These are phyloP conservation scores for Gambelia wislizenii DNA, from an alignment of 2,797 vertebrate genomes.

Conservation along the genomic window DNA sequence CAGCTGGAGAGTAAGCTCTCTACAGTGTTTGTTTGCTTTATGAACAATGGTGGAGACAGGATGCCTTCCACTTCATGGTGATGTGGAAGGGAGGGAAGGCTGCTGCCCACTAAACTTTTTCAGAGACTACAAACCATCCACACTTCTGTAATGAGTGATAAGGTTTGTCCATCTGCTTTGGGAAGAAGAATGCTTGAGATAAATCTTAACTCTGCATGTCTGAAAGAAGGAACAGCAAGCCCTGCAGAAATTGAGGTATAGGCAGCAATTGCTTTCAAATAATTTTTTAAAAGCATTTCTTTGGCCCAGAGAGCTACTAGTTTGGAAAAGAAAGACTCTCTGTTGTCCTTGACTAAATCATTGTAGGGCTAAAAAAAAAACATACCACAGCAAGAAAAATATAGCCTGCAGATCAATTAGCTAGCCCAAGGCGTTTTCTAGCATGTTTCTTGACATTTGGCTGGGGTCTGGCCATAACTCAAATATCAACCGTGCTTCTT, in stretches of 20 bases:
- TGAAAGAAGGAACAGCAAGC: neutral
- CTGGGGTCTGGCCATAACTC: neutral
- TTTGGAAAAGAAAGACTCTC: neutral
- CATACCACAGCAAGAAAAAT: neutral
- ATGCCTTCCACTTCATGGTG: no score
- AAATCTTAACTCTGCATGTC: neutral
- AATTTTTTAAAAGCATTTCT: neutral
- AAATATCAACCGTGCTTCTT: neutral
- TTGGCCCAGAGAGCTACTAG: neutral
- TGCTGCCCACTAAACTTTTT: neutral
- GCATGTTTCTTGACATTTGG: neutral
- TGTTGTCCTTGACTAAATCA: neutral
- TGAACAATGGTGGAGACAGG: neutral
- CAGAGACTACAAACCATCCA: no score
- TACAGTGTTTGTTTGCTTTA: neutral
- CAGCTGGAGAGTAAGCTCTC: neutral
- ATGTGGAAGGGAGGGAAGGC: neutral
- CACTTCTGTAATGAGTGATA: no score
- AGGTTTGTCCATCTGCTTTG: neutral
- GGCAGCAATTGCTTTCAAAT: slow-evolving; percentile 1
- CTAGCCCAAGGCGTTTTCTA: neutral
- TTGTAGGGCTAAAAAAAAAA: neutral
- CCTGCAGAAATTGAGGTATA: neutral
- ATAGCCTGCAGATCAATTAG: neutral
- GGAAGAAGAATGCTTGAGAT: neutral